Percentiles rank a stretch among this genome's conserved stretches.
phyloP scores from a whole-genome alignment of 2,888 invertebrate species.

The Apotomis capreana region DNA sequence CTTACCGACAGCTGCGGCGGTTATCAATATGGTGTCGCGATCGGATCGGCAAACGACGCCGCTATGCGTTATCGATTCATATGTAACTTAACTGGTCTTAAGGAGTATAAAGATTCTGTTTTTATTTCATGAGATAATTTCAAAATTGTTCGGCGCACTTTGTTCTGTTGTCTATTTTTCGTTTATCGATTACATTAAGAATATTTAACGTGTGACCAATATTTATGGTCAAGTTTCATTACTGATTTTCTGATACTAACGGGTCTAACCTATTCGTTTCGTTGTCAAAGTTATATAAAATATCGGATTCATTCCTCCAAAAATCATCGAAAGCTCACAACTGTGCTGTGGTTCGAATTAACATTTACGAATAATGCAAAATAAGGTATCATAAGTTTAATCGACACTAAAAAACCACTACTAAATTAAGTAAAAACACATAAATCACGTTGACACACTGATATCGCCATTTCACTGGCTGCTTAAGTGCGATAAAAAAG shows the following conservation, averaged over 20 bases:
- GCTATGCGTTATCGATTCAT: constrained; percentile 70
- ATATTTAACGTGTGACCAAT: too few relatives aligned
- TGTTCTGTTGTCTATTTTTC: constrained; percentile 19
- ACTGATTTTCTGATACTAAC: too few relatives aligned
- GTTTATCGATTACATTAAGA: not conserved
- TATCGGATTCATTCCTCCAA: not conserved
- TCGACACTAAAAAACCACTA: constrained; percentile 32
- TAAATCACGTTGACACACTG: constrained; percentile 42
- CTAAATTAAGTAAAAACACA: constrained; percentile 41
- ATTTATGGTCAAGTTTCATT: too few relatives aligned
- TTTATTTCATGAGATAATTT: constrained; percentile 41
- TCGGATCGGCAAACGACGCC: constrained; percentile 77
- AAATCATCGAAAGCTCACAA: not conserved
- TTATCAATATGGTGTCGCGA: constrained; percentile 62
- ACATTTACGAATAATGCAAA: not conserved
- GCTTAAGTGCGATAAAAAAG: constrained; percentile 69
- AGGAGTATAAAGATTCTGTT: constrained; percentile 49
- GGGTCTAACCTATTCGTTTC: too few relatives aligned
- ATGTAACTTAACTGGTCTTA: constrained; percentile 65
- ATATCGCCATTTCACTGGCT: constrained; percentile 43
- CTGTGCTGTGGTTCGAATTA: not conserved
- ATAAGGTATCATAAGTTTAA: constrained; percentile 24
- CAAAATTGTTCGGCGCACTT: constrained; percentile 28
- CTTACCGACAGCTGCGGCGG: constrained; percentile 61
- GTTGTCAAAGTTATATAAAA: too few relatives aligned